Conservation (phyloP, 2,797 vertebrate species). For the Helarctos malayanus region DNA sequence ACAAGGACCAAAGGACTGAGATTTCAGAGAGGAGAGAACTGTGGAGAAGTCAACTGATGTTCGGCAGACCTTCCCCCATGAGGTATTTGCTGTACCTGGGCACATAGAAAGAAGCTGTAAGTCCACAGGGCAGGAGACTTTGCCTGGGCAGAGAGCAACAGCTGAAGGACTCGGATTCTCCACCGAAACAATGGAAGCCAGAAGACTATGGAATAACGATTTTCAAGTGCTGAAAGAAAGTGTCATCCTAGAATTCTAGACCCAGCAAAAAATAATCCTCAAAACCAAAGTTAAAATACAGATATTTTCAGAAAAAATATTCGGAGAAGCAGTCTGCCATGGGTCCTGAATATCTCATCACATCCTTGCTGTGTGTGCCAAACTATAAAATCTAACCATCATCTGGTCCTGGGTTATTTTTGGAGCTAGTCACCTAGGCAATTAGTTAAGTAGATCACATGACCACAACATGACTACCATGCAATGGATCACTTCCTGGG, state of each 20-base stretch:
- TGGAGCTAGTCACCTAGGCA: not conserved
- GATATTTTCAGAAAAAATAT: not conserved
- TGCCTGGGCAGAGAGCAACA: not conserved
- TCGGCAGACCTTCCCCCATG: not conserved
- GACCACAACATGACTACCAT: not conserved
- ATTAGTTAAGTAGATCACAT: not conserved
- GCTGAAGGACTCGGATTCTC: not conserved
- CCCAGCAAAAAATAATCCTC: constrained; percentile 27
- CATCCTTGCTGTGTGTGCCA: not conserved
- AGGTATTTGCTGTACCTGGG: not conserved
- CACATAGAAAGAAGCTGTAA: not conserved
- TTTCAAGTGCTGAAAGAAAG: not conserved
- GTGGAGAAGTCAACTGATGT: not conserved
- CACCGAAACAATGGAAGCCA: not conserved
- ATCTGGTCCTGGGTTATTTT: not conserved
- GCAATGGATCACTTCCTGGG: not conserved
- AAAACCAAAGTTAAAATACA: constrained; percentile 23
- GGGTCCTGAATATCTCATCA: not conserved
- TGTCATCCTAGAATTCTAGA: not conserved
- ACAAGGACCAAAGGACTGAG: not conserved
- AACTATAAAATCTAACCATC: not conserved
- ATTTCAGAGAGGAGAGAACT: not conserved
- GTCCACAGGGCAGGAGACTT: not conserved
- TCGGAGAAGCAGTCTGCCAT: not conserved
- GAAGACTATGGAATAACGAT: not conserved